These are phyloP conservation scores for Aphodius granarius DNA, from an alignment of 2,888 invertebrate genomes.

Conservation along the genomic window DNA sequence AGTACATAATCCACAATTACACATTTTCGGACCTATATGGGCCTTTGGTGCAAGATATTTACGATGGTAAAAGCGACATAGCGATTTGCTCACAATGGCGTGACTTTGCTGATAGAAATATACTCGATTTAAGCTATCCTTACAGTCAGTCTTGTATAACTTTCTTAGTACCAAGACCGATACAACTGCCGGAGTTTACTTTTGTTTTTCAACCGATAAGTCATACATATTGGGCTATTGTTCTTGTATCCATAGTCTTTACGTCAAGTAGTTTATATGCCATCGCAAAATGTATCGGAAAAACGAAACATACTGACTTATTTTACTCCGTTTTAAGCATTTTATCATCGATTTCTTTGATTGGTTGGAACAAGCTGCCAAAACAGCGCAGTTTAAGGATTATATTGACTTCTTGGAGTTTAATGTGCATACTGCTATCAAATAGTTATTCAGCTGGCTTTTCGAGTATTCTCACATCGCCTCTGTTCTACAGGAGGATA, in stretches of 20 bases:
- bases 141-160: slow-evolving; percentile 37
- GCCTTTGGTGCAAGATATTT: slow-evolving; percentile 25
- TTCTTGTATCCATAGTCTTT: neutral
- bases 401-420: slow-evolving; percentile 27
- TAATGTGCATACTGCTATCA: slow-evolving; percentile 29
- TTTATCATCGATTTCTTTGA: neutral
- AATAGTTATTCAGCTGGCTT: slow-evolving; percentile 35
- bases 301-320: neutral
- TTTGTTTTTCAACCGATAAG: slow-evolving; percentile 39
- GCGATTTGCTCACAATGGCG: slow-evolving; percentile 40
- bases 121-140: slow-evolving; percentile 34
- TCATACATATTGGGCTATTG: neutral
- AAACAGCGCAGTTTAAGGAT: neutral
- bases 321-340: neutral
- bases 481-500: slow-evolving; percentile 31
- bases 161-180: slow-evolving; percentile 42
- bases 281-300: neutral
- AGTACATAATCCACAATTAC: slow-evolving; percentile 25
- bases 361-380: slow-evolving; percentile 1
- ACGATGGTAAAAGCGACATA: slow-evolving; percentile 29
- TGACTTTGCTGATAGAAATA: neutral
- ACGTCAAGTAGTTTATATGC: neutral
- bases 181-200: slow-evolving; percentile 34
- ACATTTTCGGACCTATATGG: slow-evolving; percentile 29
- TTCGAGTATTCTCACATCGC: slow-evolving; percentile 33